Conservation (phyloP, 2,797 vertebrate genomes). For the Lacerta bilineata region DNA sequence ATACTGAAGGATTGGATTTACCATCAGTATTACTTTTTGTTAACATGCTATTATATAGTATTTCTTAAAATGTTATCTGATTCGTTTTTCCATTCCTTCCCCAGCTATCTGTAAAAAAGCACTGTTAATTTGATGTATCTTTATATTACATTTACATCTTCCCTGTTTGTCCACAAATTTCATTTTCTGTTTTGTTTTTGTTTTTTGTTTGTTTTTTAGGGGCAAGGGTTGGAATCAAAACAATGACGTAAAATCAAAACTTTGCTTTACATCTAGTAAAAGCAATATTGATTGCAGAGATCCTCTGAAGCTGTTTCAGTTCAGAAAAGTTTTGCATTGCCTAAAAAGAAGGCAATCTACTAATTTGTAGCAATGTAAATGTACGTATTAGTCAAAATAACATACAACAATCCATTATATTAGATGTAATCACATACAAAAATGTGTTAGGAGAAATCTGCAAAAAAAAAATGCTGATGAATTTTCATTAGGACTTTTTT, state of each 20-base stretch:
- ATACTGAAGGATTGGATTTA: conserved; percentile 67
- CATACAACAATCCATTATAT: no score
- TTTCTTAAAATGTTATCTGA: not conserved
- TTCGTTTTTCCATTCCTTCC: not conserved
- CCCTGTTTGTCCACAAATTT: not conserved
- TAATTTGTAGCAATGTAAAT: no score
- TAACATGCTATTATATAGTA: conserved; percentile 4
- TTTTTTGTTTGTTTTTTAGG: no score
- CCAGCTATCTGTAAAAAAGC: not conserved
- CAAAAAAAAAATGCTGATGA: no score
- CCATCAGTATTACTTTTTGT: conserved; percentile 53
- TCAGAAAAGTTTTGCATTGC: not conserved
- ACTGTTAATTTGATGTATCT: not conserved
- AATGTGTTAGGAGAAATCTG: no score
- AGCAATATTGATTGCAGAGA: not conserved
- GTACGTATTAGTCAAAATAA: no score
- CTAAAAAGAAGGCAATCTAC: not conserved
- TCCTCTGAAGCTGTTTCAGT: not conserved
- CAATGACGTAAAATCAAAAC: not conserved
- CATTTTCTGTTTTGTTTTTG: no score
- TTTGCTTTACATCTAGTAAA: not conserved
- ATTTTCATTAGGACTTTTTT: no score
- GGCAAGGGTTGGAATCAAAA: no score
- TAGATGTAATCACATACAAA: no score
- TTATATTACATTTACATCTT: not conserved